A percentile compares a stretch with the other conserved stretches of the same genome.
These are phyloP conservation scores for Agrotis puta DNA, from an alignment of 2,888 invertebrate species.

Conservation along the genomic window DNA sequence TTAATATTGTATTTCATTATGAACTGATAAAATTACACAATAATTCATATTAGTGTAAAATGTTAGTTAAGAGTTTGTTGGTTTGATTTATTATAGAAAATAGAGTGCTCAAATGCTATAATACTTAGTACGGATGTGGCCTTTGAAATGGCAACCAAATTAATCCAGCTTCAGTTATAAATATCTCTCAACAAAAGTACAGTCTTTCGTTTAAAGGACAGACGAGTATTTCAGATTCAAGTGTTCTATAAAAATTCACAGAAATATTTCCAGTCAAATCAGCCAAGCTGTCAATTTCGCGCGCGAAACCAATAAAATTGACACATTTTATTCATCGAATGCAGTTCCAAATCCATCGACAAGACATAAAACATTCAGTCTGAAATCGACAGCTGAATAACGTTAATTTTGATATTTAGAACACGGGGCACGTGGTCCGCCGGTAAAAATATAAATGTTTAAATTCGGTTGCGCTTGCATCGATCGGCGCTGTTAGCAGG, in stretches of 20 bases:
- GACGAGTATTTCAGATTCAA: neutral
- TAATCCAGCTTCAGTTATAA: neutral
- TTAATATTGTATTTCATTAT: slow-evolving; percentile 39
- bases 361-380: slow-evolving; percentile 24
- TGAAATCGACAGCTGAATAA: slow-evolving; percentile 24
- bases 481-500: slow-evolving; percentile 60
- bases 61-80: slow-evolving; percentile 13
- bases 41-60: slow-evolving; percentile 31
- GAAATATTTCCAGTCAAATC: slow-evolving; percentile 8
- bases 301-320: slow-evolving; percentile 8
- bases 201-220: neutral
- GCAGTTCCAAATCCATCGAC: slow-evolving; percentile 6
- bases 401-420: slow-evolving; percentile 40
- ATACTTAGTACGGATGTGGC: neutral
- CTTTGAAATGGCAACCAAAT: neutral
- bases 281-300: slow-evolving; percentile 14
- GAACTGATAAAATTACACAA: slow-evolving; percentile 36
- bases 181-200: neutral
- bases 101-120: neutral
- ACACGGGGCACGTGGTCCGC: slow-evolving; percentile 39
- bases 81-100: slow-evolving; percentile 40
- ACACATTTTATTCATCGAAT: slow-evolving; percentile 25
- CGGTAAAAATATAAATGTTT: slow-evolving; percentile 62
- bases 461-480: slow-evolving; percentile 63
- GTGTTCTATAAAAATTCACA: slow-evolving; percentile 1